A percentile compares a stretch with the other conserved stretches of the same genome.
These are phyloP conservation scores for Hydropotes inermis DNA, from an alignment of 2,113 vertebrate species.

Conservation along the genomic window DNA sequence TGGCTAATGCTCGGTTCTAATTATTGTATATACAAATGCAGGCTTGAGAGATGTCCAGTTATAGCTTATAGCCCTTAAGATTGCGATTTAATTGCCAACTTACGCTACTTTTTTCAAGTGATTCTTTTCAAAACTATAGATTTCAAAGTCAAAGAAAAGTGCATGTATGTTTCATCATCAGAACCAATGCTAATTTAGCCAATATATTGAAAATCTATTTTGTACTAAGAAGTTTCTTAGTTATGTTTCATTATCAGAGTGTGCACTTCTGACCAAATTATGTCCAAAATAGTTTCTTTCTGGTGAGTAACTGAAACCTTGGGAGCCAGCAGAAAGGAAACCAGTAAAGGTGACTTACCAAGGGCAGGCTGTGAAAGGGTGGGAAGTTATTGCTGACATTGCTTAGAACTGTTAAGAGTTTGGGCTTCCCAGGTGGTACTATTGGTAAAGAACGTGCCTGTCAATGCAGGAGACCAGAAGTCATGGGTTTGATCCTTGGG, in stretches of 20 bases:
- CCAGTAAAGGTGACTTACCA: neutral
- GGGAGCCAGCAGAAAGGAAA: neutral
- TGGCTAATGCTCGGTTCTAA: neutral
- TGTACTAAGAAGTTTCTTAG: neutral
- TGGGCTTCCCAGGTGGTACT: neutral
- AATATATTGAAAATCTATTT: neutral
- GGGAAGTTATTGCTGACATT: neutral
- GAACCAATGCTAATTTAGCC: neutral
- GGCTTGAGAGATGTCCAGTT: neutral
- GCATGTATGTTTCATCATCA: neutral
- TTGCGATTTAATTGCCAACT: neutral
- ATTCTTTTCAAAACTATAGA: neutral
- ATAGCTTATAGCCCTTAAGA: neutral
- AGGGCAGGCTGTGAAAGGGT: neutral
- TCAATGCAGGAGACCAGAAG: neutral
- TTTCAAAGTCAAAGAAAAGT: neutral
- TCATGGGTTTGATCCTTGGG: neutral
- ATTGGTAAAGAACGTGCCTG: neutral
- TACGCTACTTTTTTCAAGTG: neutral
- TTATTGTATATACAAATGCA: neutral
- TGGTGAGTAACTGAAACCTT: neutral
- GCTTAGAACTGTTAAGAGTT: neutral
- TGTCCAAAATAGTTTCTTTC: neutral
- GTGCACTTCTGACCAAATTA: neutral
- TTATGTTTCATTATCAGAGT: neutral